Evolutionary conservation across 2,797 vertebrate species (phyloP), one percentile per base, ranked within the genome.

Genomic region (Chloroceryle amazona): DNA sequence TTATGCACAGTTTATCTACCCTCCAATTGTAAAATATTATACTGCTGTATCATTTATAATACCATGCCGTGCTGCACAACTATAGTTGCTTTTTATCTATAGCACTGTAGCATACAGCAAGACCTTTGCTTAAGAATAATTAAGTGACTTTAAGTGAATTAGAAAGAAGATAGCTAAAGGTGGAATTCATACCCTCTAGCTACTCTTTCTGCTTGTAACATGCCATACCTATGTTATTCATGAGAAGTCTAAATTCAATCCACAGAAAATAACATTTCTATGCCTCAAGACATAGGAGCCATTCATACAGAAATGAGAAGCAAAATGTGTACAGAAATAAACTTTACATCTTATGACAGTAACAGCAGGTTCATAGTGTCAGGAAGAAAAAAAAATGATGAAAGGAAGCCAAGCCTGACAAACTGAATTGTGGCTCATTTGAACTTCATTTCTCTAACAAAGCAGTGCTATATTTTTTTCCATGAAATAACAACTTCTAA

Each of bases 291-390:
- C 37, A 80, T 35, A 87, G 52, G 60, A 95, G 37, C 63, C 74
- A 91, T 96, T 96, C 87, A 90, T 94, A 96, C 89, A 91, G 62
- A 96, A 96, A 81, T 55, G 62, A 95, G 80, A 90, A 91, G 39
- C 39, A 93, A 93, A 94, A 81, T 88, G 55, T 84, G 57, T 94
- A 71, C 76, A 90, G 85, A 91, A 94, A 95, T 86, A 95, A 93
- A 95, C 89, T 94, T 93, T 95, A 91, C 92, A 85, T 96, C 91
- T 84, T 96, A 73, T 74, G 85, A 95, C 73, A 95, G 85, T 91
- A 93, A 85, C 95, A 97, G 92, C 91, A 95, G 58, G 97, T 96
- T 96, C 94, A 94, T 75, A 71, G 83, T 95, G 78, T 94, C 76
- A 91, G 41, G 41, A 94, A 88, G 39, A 58, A 95, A 95, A 94